Conservation (phyloP, 2,797 vertebrate genomes). For the Chrysocyon brachyurus region DNA sequence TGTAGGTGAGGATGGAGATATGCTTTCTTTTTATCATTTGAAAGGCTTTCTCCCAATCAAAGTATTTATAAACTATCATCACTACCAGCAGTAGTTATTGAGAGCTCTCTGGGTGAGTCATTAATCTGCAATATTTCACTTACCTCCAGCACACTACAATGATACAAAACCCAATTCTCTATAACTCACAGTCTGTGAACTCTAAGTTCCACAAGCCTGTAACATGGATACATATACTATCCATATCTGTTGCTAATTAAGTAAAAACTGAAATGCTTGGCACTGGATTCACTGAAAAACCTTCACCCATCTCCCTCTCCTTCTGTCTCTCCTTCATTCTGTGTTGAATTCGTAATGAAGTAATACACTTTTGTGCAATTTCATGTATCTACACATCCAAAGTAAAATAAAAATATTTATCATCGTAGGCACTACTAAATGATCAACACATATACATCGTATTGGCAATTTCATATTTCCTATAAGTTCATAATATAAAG, state of each 20-base stretch:
- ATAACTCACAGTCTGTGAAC: neutral
- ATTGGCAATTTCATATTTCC: neutral
- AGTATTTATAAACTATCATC: neutral
- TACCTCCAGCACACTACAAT: neutral
- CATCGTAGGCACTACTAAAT: neutral
- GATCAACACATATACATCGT: neutral
- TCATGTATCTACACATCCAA: neutral
- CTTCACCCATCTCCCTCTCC: neutral
- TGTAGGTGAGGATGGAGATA: neutral
- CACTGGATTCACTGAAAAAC: neutral
- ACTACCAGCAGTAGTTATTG: neutral
- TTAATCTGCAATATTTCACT: neutral
- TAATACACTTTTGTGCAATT: neutral
- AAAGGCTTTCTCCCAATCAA: neutral
- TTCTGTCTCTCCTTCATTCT: neutral
- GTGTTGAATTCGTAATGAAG: neutral
- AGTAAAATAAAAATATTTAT: neutral
- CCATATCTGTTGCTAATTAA: neutral
- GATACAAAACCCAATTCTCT: neutral
- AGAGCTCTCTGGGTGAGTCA: neutral
- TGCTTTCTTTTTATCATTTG: slow-evolving; percentile 12
- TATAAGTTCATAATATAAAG: neutral
- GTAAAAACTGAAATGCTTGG: slow-evolving; percentile 14
- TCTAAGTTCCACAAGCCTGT: neutral
- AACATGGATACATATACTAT: neutral